Percentiles rank a stretch among this genome's conserved stretches.
Evolutionary conservation across 2,888 invertebrate species (phyloP).

Genomic region (Resseliella maxima): DNA sequence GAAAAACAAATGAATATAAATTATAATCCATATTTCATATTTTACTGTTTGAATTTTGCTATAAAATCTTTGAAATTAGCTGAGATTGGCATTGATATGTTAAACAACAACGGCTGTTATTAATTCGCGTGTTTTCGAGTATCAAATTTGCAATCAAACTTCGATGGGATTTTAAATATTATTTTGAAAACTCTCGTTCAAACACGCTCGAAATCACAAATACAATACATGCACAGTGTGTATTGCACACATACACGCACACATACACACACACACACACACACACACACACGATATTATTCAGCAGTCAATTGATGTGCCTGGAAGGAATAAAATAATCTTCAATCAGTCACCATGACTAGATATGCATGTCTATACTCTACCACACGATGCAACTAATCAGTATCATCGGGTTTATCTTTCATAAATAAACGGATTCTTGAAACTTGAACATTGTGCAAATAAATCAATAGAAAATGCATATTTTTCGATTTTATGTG

Average conservation of each 20-base stretch:
- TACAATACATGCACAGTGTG: no score
- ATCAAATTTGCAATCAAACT: background rate
- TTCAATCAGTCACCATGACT: conserved; percentile 20
- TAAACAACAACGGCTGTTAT: background rate
- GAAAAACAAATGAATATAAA: background rate
- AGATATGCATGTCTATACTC: no score
- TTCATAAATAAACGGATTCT: background rate
- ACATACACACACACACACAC: no score
- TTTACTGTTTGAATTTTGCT: no score
- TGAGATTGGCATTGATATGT: background rate
- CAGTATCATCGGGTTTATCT: background rate
- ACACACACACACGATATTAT: no score
- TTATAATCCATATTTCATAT: background rate
- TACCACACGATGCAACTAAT: background rate
- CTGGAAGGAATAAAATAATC: background rate
- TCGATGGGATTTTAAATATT: background rate
- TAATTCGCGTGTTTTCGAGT: background rate
- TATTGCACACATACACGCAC: no score
- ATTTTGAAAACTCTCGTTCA: background rate
- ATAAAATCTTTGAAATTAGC: background rate
- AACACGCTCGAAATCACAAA: no score
- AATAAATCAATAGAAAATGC: conserved; percentile 3
- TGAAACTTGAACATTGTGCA: background rate
- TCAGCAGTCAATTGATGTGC: background rate
- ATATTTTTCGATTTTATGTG: background rate